phyloP scores from a whole-genome alignment of 2,797 vertebrate genomes.

The Garrulus glandarius region DNA sequence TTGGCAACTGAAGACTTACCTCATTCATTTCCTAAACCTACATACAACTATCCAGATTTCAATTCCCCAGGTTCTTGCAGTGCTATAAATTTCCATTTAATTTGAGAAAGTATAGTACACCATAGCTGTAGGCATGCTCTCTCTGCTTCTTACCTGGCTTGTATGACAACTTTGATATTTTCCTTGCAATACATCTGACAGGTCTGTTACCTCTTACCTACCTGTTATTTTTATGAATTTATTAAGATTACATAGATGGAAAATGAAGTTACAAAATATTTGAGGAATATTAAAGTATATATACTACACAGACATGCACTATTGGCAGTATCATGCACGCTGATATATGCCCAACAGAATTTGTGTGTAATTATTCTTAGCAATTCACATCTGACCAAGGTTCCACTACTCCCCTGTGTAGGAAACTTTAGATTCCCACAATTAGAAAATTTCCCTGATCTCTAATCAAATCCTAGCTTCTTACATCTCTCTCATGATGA shows the following conservation, averaged over 20 bases:
- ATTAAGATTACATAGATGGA: neutral
- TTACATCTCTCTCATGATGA: neutral
- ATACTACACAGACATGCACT: neutral
- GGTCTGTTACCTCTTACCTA: neutral
- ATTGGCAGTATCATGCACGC: neutral
- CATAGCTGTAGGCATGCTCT: neutral
- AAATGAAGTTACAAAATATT: neutral
- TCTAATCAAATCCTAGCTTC: neutral
- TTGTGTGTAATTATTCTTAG: neutral
- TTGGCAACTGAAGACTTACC: neutral
- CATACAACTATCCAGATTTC: neutral
- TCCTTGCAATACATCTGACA: neutral
- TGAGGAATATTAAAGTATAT: neutral
- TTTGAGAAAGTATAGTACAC: neutral
- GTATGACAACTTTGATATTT: neutral
- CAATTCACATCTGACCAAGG: neutral
- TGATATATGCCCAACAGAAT: neutral
- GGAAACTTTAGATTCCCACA: neutral
- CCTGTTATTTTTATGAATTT: neutral
- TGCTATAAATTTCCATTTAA: conserved; percentile 1
- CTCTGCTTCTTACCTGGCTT: neutral
- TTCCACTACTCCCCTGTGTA: neutral
- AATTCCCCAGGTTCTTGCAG: neutral
- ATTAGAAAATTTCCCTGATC: neutral
- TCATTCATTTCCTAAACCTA: neutral